phyloP scores from a whole-genome alignment of 2,888 invertebrate species.

The Drosophila longiperda region DNA sequence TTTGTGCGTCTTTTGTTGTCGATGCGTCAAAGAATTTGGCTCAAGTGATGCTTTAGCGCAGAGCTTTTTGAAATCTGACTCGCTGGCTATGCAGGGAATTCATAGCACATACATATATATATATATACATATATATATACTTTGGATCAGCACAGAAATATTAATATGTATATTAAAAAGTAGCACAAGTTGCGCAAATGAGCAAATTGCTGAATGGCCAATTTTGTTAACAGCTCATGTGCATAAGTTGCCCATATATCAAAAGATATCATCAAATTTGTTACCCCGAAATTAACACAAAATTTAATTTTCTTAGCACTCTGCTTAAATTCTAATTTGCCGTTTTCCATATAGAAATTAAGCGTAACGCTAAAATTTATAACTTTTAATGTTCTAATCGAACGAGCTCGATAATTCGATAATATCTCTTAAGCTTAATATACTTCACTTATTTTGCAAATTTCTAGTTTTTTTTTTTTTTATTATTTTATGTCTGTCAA shows the following conservation, averaged over 20 bases:
- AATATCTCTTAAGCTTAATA: neutral
- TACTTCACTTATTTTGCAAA: neutral
- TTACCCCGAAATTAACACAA: neutral
- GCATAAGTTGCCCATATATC: neutral
- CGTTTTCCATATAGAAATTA: neutral
- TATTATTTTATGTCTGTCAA: neutral
- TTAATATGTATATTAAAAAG: constrained; percentile 1
- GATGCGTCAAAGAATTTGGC: constrained; percentile 76
- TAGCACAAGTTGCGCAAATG: neutral
- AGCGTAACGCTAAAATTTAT: neutral
- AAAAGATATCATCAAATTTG: neutral
- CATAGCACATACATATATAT: neutral
- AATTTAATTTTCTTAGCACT: neutral
- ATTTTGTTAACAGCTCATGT: neutral
- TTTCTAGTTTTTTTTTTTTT: neutral
- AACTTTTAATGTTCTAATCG: neutral
- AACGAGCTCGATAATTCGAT: neutral
- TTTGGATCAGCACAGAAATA: neutral
- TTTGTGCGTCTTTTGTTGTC: constrained; percentile 63
- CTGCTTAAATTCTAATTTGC: neutral
- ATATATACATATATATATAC: neutral
- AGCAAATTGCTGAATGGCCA: neutral
- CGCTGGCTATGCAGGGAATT: neutral
- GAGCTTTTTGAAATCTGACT: constrained; percentile 11
- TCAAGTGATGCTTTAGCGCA: constrained; percentile 62